phyloP scores from a whole-genome alignment of 2,797 vertebrate species.

The Heteromormyrus szaboi region DNA sequence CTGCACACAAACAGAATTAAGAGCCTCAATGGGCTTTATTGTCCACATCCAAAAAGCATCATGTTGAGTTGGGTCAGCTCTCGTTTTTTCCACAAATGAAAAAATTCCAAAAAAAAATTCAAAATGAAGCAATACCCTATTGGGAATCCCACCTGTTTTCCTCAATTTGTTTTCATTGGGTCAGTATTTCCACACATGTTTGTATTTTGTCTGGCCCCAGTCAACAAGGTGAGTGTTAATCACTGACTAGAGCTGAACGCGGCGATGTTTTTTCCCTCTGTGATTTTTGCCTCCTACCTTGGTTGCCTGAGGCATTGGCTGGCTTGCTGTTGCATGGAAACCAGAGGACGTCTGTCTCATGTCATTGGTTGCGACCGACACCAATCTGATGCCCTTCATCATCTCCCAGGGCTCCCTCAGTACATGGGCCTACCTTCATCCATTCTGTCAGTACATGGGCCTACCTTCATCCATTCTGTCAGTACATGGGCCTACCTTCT shows the following conservation, averaged over 20 bases:
- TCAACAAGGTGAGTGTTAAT: slow-evolving; percentile 22
- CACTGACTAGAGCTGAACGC: background rate
- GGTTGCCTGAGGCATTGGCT: background rate
- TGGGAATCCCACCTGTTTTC: background rate
- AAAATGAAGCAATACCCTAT: background rate
- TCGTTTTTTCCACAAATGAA: slow-evolving; percentile 15
- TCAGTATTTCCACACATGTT: slow-evolving; percentile 19
- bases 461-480: no score
- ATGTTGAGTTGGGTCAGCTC: background rate
- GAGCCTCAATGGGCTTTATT: background rate
- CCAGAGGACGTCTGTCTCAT: background rate
- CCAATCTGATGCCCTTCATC: background rate
- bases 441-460: background rate
- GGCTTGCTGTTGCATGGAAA: background rate
- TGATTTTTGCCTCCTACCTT: slow-evolving; percentile 11
- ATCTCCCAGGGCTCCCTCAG: background rate
- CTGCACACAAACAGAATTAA: slow-evolving; percentile 1
- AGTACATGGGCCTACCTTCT: background rate
- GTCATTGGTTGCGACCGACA: background rate
- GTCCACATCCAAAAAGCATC: background rate
- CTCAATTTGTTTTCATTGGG: slow-evolving; percentile 18
- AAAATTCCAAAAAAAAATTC: background rate
- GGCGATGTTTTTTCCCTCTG: slow-evolving; percentile 13
- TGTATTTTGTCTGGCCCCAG: slow-evolving; percentile 22
- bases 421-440: background rate